Percentiles rank a stretch among this genome's conserved stretches.
Conservation (phyloP, 2,888 invertebrate genomes). For the Philhelius pedissequus region DNA sequence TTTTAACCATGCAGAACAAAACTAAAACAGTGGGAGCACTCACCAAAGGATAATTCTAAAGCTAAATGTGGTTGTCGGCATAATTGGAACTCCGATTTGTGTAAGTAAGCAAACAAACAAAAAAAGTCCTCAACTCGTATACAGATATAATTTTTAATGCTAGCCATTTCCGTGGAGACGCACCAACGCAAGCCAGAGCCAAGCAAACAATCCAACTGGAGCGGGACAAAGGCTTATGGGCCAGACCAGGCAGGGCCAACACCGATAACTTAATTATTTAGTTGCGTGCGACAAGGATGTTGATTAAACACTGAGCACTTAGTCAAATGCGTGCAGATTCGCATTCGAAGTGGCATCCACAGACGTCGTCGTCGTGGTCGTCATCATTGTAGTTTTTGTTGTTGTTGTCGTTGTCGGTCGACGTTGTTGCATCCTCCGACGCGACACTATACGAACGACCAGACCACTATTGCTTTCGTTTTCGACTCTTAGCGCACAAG, state of each 20-base stretch:
- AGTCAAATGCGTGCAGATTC: slow-evolving; percentile 72
- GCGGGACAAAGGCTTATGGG: slow-evolving; percentile 39
- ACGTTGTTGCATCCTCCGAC: slow-evolving; percentile 13
- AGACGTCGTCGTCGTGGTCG: slow-evolving; percentile 28
- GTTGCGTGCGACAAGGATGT: slow-evolving; percentile 72
- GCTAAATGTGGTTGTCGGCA: slow-evolving; percentile 1
- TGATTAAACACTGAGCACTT: slow-evolving; percentile 73
- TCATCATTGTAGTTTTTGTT: slow-evolving; percentile 5
- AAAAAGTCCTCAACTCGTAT: slow-evolving; percentile 3
- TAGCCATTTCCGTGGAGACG: not conserved
- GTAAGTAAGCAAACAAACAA: not conserved
- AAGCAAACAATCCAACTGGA: slow-evolving; percentile 5
- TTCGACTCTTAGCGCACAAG: slow-evolving; percentile 9
- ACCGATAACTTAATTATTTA: slow-evolving; percentile 71
- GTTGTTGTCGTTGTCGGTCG: slow-evolving; percentile 10
- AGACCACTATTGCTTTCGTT: slow-evolving; percentile 45
- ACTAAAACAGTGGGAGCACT: not conserved
- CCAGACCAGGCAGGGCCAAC: too few species aligned
- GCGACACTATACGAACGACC: not conserved
- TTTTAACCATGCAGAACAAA: not conserved
- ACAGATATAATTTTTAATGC: slow-evolving; percentile 2
- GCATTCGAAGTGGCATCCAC: slow-evolving; percentile 57
- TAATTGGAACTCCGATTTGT: slow-evolving; percentile 30
- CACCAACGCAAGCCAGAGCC: not conserved
- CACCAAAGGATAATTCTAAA: not conserved